phyloP scores from a whole-genome alignment of 2,888 invertebrate species.

The Clitarchus hookeri region DNA sequence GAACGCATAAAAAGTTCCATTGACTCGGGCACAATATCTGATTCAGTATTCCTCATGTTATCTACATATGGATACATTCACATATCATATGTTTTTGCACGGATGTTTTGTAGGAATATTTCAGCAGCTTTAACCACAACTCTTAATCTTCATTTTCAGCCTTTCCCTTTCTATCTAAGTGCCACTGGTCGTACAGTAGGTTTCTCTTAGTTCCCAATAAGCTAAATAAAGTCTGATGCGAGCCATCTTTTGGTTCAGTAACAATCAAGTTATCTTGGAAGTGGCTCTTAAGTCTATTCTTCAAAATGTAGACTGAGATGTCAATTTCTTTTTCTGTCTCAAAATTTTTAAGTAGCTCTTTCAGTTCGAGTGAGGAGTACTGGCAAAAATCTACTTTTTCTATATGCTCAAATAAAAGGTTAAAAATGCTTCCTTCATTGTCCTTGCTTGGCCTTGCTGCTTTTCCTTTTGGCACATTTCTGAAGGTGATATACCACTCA shows the following conservation, averaged over 20 bases:
- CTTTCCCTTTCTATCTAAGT: background rate
- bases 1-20: background rate
- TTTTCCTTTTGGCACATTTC: background rate
- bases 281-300: background rate
- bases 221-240: background rate
- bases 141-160: background rate
- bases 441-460: background rate
- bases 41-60: background rate
- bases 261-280: background rate
- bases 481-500: background rate
- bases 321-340: background rate
- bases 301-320: slow-evolving; percentile 4
- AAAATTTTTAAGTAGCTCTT: background rate
- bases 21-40: slow-evolving; percentile 3
- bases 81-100: slow-evolving; percentile 12
- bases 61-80: background rate
- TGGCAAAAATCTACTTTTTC: background rate
- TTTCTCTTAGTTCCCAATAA: slow-evolving; percentile 9
- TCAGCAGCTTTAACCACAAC: slow-evolving; percentile 4
- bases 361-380: background rate
- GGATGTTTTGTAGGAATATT: slow-evolving; percentile 18
- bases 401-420: background rate
- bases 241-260: background rate
- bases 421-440: background rate
- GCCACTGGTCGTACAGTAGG: background rate